A percentile compares a stretch with the other conserved stretches of the same genome.
Conservation (phyloP, 2,888 invertebrate species). For the Chrysolina americana region DNA sequence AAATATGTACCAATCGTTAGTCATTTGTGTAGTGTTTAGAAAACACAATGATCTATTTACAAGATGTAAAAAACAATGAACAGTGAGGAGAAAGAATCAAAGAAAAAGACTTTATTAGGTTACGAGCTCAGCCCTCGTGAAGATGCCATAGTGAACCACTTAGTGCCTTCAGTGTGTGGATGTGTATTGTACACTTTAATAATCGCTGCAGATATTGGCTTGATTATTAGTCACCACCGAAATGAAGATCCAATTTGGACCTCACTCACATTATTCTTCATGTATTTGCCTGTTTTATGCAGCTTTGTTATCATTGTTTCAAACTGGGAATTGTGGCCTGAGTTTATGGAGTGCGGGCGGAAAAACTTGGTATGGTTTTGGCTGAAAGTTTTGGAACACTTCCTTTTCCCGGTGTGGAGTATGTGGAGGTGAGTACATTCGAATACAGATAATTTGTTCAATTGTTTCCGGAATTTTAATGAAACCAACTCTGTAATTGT, state of each 20-base stretch:
- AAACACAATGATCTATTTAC: constrained; percentile 18
- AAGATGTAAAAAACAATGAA: constrained; percentile 45
- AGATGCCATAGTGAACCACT: constrained; percentile 71
- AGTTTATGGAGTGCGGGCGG: constrained; percentile 69
- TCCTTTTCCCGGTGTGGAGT: constrained; percentile 76
- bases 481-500: no score
- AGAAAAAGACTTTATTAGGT: constrained; percentile 60
- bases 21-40: constrained; percentile 21
- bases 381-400: constrained; percentile 70
- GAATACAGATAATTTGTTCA: not conserved
- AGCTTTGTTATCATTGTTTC: constrained; percentile 75
- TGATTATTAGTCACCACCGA: constrained; percentile 77
- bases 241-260: constrained; percentile 73
- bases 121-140: constrained; percentile 67
- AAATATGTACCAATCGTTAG: constrained; percentile 23
- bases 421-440: constrained; percentile 73
- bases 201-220: constrained; percentile 78
- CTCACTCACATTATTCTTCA: constrained; percentile 69
- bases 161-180: constrained; percentile 74
- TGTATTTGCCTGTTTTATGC: constrained; percentile 74
- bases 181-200: constrained; percentile 78
- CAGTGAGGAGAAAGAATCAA: constrained; percentile 31
- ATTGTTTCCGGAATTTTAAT: no score
- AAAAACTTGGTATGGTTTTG: constrained; percentile 70
- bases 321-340: constrained; percentile 74